Base-by-base conservation (phyloP, 2,113 vertebrate genomes). In the Gymnobelideus leadbeateri region DNA sequence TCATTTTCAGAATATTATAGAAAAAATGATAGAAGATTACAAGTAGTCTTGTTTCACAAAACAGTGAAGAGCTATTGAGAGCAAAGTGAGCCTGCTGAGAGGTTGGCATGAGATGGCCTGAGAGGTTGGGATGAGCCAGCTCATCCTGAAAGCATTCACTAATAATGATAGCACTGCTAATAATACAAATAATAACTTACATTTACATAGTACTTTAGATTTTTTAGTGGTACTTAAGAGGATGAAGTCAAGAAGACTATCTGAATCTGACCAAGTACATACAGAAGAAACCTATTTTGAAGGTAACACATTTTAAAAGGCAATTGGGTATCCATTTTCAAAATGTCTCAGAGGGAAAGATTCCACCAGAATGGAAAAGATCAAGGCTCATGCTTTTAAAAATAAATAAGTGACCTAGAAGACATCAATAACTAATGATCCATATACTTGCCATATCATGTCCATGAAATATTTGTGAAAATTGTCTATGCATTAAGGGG, bases 381-480 rank as follows among this genome's bases (percentile, higher is more conserved):
- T n/a, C 37, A 77, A n/a, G 68, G 19, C n/a, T 84, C n/a, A 84
- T 84, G 43, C n/a, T 68, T 68, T 68, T 68, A 68, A 31, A 7
- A 84, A 84, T n/a, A 68, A 55, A 84, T 37, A 77, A n/a, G 11
- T 43, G 68, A 84, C n/a, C 21, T 23, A 84, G n/a, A 84, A 84
- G 68, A 23, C 7, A 43, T 43, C 19, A 43, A 14, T 43, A 43
- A 43, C n/a, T 43, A 84, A 43, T 84, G n/a, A 84, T n/a, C n/a
- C 37, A 43, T 84, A 84, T 84, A 84, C 68, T 77, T 43, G 43
- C 37, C 68, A 43, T 43, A 43, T 84, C n/a, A 43, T n/a, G 16
- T 43, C 68, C 43, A 84, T 84, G 68, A 84, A 84, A 84, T 84
- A 84, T 84, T 84, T 84, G 68, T 84, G n/a, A 84, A 84, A 84